phyloP scores from a whole-genome alignment of 2,113 vertebrate genomes.

The Mustela nigripes region DNA sequence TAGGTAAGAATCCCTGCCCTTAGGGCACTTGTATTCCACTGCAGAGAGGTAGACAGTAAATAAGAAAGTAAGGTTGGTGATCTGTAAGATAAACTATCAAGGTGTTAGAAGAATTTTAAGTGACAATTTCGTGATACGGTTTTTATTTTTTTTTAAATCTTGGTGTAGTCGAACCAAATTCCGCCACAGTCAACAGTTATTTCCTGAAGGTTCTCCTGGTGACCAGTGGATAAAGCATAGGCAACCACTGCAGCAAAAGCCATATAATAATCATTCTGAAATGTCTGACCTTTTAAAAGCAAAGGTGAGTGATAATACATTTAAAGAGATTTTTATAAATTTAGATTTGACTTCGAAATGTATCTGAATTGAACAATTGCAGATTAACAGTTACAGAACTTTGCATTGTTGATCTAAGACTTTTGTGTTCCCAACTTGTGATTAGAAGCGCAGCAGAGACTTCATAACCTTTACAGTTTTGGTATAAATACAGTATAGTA shows the following conservation, averaged over 20 bases:
- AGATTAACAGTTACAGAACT: neutral
- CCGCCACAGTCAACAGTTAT: conserved; percentile 88
- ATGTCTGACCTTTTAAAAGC: conserved; percentile 88
- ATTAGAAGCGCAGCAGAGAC: neutral
- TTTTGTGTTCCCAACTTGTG: neutral
- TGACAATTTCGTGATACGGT: neutral
- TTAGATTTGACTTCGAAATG: conserved; percentile 9
- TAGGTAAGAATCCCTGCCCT: neutral
- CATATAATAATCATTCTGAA: conserved; percentile 88
- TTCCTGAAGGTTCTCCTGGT: conserved; percentile 88
- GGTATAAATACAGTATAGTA: neutral
- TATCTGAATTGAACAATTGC: neutral
- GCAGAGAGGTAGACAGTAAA: neutral
- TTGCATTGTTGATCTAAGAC: neutral
- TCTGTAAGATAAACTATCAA: neutral
- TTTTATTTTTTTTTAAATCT: conserved; percentile 73
- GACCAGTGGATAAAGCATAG: conserved; percentile 91
- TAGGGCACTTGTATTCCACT: neutral
- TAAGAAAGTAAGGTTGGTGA: neutral
- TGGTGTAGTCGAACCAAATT: conserved; percentile 89
- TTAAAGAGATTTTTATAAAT: neutral
- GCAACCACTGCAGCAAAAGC: conserved; percentile 89
- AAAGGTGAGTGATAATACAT: conserved; percentile 84
- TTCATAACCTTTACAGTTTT: neutral
- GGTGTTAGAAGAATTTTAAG: neutral